Evolutionary conservation across 2,888 invertebrate species (phyloP), one percentile per base, ranked within the genome.

Genomic region (Pandemis cinnamomeana): DNA sequence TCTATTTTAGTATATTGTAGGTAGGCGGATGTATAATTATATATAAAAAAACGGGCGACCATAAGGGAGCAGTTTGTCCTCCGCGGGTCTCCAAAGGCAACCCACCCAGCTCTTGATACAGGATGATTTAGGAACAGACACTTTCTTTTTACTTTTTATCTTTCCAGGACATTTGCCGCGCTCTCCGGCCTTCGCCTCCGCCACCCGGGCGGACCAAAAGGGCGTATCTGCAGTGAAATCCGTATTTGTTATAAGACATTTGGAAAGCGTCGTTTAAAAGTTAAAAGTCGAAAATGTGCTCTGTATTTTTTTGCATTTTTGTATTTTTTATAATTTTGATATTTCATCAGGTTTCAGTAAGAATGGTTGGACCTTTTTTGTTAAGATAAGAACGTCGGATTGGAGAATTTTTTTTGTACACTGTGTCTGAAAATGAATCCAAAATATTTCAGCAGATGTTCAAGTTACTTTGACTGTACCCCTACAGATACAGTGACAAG

Each of bases 121-220:
- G 71, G 42, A 78, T 81, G 83, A 82, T 84, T 84, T 83, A 82
- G 78, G 76, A 60, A 61, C 70, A 75, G 77, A 75, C 78, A 77
- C 75, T 78, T 80, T 80, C 81, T 78, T 80, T 81, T 77, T 78
- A 79, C 80, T 81, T 81, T 83, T 85, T 84, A 84, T 84, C 85
- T 84, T 85, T 84, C 82, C 84, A 79, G 80, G 76, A 85, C 84
- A 84, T 83, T 84, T 82, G 81, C 78, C 78, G 78, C 73, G 71
- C 71, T 11, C 53, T 60, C 51, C 51, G 36, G 15, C 62, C 44
- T 55, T 71, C 42, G 62, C 15, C 11, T 46, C 46, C 11, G 62
- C 11, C 10, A 62, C 20, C 44, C 4, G 42, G 10, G 15, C 20
- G 42, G 20, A 15, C 62, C 6, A 15, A 62, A 44, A 44, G 10